Evolutionary conservation across 2,888 invertebrate genomes (phyloP).

Genomic region (Drosophila nr. medialis): DNA sequence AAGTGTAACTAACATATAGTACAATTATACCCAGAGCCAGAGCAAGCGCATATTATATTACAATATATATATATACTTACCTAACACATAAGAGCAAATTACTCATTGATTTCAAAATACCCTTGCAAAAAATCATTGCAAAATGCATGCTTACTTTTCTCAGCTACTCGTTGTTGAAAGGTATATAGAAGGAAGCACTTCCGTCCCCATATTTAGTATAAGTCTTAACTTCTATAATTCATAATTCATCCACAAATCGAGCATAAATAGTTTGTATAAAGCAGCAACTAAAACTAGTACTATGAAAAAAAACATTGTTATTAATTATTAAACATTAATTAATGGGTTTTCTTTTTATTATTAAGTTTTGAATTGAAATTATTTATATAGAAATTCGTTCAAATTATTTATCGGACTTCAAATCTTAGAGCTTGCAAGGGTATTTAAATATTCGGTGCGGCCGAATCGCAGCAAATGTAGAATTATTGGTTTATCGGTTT

Average conservation of each 20-base stretch:
- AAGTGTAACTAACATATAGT: slow-evolving; percentile 60
- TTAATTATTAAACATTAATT: background rate
- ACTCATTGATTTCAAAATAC: slow-evolving; percentile 17
- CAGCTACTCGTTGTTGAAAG: slow-evolving; percentile 31
- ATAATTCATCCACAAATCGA: background rate
- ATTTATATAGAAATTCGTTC: background rate
- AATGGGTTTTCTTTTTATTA: background rate
- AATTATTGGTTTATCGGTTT: slow-evolving; percentile 20
- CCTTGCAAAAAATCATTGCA: slow-evolving; percentile 29
- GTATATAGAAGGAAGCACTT: slow-evolving; percentile 56
- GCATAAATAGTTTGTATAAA: slow-evolving; percentile 5
- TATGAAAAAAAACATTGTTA: background rate
- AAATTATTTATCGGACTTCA: background rate
- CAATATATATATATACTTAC: slow-evolving; percentile 1
- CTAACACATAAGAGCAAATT: slow-evolving; percentile 30
- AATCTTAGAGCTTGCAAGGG: slow-evolving; percentile 14
- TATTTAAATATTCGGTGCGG: slow-evolving; percentile 18
- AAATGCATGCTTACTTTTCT: background rate
- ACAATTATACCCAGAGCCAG: slow-evolving; percentile 59
- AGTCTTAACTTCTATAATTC: slow-evolving; percentile 28
- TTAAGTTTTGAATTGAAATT: background rate
- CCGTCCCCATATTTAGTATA: slow-evolving; percentile 65
- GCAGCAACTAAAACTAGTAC: background rate
- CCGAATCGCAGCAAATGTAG: background rate
- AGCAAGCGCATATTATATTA: slow-evolving; percentile 34